Evolutionary conservation across 35 echinoderm and acorn worm species (phyloP), one percentile per base, ranked within the genome.

Genomic region (Chiridota heheva): DNA sequence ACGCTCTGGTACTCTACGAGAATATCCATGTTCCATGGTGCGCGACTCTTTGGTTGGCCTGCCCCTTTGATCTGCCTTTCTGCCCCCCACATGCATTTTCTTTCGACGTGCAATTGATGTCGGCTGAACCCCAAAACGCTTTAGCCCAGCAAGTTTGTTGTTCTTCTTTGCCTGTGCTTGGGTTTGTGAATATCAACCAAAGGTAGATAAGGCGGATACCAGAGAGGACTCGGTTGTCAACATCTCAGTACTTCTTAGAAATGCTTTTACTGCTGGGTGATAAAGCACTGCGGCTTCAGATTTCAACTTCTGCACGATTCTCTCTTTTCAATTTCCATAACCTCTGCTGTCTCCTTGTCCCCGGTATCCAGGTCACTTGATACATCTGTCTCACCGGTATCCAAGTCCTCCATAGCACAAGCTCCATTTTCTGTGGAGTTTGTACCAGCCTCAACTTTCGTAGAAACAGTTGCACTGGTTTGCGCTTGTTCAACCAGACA

Each of bases 151-250:
- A 40, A 3, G 15, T 17, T 58, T 76, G 27, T 48, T 24, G 42
- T 56, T 84, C n/a, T 46, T 45, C 41, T n/a, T 48, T 26, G 51
- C 36, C 7, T 30, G 28, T 49, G 36, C 40, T 42, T 47, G 15
- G 35, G 45, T 48, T 25, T 61, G 18, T n/a, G 20, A 30, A 4
- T 77, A 82, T 62, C 80, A 80, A 20, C 51, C 84, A 81, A 87
- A 88, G 49, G 86, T 82, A 8, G 2, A 17, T 36, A 88, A 42
- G 7, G 76, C 59, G 40, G 71, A 78, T 28, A 81, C 44, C 13
- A 88, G 76, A 30, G 73, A 39, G 41, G 76, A 81, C n/a, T 80
- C 76, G 28, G 86, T 70, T 3, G 59, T 81, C 16, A 88, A 41
- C 42, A 56, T 68, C 38, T 81, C 48, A 43, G 67, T 69, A 3